phyloP scores from a whole-genome alignment of 2,888 invertebrate species.

The Clepsis dumicolana region DNA sequence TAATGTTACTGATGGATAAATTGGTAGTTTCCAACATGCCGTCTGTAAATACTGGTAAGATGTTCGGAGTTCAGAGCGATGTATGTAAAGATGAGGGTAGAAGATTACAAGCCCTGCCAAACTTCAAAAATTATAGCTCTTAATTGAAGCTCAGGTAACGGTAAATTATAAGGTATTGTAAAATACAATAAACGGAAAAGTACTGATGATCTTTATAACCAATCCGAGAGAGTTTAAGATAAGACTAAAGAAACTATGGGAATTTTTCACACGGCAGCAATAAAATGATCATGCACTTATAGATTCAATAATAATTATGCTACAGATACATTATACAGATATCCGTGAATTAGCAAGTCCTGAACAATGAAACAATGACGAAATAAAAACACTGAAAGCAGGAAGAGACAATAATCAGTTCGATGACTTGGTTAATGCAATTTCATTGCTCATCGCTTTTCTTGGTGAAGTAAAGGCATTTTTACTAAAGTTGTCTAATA shows the following conservation, averaged over 20 bases:
- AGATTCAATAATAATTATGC: constrained; percentile 17
- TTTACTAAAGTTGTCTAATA: background rate
- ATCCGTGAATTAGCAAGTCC: constrained; percentile 7
- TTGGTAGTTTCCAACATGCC: no score
- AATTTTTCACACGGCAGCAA: constrained; percentile 38
- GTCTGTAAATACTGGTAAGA: no score
- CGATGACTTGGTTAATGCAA: constrained; percentile 1
- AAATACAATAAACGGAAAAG: background rate
- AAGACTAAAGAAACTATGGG: constrained; percentile 48
- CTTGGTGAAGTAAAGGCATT: background rate
- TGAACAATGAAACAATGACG: constrained; percentile 31
- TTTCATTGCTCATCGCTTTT: constrained; percentile 4
- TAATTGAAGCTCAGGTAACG: background rate
- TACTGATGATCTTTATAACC: constrained; percentile 10
- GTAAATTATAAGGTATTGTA: background rate
- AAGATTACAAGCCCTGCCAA: background rate
- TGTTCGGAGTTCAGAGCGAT: background rate
- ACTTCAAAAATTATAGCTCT: background rate
- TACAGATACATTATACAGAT: constrained; percentile 14
- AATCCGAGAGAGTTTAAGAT: constrained; percentile 44
- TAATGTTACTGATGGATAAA: no score
- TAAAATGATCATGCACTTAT: constrained; percentile 27
- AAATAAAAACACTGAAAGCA: constrained; percentile 13
- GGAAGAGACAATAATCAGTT: constrained; percentile 1
- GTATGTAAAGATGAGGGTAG: background rate